Percentiles rank a stretch among this genome's conserved stretches.
Evolutionary conservation across 2,113 vertebrate genomes (phyloP).

Genomic region (Hippolais icterina): DNA sequence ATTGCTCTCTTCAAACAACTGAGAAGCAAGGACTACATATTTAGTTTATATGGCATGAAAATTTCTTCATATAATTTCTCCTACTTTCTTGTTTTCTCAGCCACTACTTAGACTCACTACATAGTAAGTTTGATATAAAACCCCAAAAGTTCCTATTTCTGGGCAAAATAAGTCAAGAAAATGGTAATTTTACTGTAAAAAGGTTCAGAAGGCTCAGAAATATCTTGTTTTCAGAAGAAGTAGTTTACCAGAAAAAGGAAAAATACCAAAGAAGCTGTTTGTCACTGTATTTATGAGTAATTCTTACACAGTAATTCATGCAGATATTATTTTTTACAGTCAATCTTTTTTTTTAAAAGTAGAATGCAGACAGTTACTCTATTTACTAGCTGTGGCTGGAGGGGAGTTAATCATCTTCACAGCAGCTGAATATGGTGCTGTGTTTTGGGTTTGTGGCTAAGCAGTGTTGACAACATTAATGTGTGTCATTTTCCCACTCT

Average conservation of each 20-base stretch:
- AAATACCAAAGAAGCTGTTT: not conserved
- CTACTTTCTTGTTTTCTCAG: not conserved
- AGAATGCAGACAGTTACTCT: not conserved
- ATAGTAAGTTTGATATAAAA: not conserved
- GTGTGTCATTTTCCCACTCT: not conserved
- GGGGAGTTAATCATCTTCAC: not conserved
- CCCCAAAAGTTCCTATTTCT: not conserved
- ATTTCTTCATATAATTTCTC: not conserved
- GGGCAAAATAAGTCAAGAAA: not conserved
- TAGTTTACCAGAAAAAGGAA: not conserved
- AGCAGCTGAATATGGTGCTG: not conserved
- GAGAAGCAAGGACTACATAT: not conserved
- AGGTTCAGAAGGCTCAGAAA: not conserved
- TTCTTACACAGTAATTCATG: not conserved
- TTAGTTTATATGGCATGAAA: not conserved
- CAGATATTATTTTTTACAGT: not conserved
- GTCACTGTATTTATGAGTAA: not conserved
- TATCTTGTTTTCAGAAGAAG: not conserved
- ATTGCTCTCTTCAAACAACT: not conserved
- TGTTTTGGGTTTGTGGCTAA: not conserved
- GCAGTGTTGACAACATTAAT: not conserved
- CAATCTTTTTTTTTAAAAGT: not conserved
- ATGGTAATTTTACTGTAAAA: not conserved
- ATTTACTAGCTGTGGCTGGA: not conserved
- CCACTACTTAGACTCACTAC: not conserved